phyloP scores from a whole-genome alignment of 2,888 invertebrate genomes.

The Clusia tigrina region DNA sequence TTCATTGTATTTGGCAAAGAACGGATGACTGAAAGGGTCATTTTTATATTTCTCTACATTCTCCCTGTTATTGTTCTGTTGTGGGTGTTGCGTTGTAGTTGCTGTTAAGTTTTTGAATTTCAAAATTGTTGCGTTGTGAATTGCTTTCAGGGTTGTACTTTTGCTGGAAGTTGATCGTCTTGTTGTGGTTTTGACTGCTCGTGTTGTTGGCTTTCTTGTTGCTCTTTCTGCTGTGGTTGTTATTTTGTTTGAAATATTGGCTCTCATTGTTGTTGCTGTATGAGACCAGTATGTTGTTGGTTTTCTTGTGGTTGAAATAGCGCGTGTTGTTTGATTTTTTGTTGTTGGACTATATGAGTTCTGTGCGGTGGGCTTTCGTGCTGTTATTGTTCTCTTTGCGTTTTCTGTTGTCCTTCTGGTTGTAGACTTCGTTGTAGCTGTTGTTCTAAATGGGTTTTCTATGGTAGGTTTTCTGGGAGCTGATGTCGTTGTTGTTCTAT shows the following conservation, averaged over 20 bases:
- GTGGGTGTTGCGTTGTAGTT: slow-evolving; percentile 14
- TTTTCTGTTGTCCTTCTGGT: slow-evolving; percentile 14
- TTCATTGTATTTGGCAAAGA: slow-evolving; percentile 43
- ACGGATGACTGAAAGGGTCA: slow-evolving; percentile 40
- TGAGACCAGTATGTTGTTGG: slow-evolving; percentile 15
- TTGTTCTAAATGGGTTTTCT: slow-evolving; percentile 15
- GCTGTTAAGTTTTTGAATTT: slow-evolving; percentile 10
- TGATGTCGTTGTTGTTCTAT: too few species aligned
- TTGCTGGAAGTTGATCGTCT: not conserved
- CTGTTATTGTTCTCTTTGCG: not conserved
- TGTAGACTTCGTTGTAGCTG: slow-evolving; percentile 14
- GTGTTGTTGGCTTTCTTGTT: not conserved
- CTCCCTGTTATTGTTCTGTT: slow-evolving; percentile 18
- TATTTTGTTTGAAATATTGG: slow-evolving; percentile 14
- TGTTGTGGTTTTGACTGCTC: slow-evolving; percentile 23
- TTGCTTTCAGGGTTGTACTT: not conserved
- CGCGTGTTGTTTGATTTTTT: not conserved
- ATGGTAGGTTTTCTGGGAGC: too few species aligned
- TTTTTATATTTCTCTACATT: slow-evolving; percentile 23
- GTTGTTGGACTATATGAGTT: slow-evolving; percentile 6
- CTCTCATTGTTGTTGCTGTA: not conserved
- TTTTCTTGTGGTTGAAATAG: slow-evolving; percentile 20
- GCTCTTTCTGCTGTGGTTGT: slow-evolving; percentile 11
- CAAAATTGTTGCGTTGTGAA: not conserved
- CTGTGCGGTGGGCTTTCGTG: slow-evolving; percentile 16